Evolutionary conservation across 37 sponge, comb jelly and placozoan genomes (phyloP), one percentile per base, ranked within the genome.

Genomic region (Bolinopsis microptera): DNA sequence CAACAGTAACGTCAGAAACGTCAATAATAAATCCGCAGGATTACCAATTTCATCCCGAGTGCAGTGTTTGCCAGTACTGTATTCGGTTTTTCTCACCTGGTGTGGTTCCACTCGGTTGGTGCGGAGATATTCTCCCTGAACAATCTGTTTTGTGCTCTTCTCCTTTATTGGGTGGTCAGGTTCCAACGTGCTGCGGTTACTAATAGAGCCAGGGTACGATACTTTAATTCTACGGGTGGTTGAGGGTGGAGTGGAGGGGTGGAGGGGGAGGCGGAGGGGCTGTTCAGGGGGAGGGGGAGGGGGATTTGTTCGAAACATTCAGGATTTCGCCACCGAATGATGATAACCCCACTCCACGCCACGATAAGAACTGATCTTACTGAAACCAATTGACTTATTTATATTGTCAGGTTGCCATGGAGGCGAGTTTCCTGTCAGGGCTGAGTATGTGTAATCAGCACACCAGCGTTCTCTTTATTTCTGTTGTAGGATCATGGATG

Each of bases 71-170:
- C 83, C 31, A 80, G 83, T 80, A 38, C 38, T 80, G 83, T 80
- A 3, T 80, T 80, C 35, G 83, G 83, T 3, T 80, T 80, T 80
- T 80, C 83, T 3, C 83, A 80, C 35, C 83, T 80, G 13, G 35
- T 80, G 13, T 80, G 83, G 83, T 80, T 80, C 23, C 83, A 80
- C 83, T 80, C 83, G 1, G 83, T 80, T 21, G 83, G 83, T 36
- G 83, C 83, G 8, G 83, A 80, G 38, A 80, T 80, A 32, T 80
- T 80, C 36, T 80, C 83, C 83, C 83, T 80, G 5, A 80, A 80
- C 36, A 80, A 80, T 35, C 38, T 38, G 35, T 80, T 80, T 23
- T 80, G 83, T 33, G 38, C 38, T 2, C 38, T 80, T 27, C 83
- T 80, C 16, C 23, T 80, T 24, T 80, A 80, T 23, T 80, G 83